A percentile compares a stretch with the other conserved stretches of the same genome.
phyloP scores from a whole-genome alignment of 1,140 invertebrate species.

The Gryllus bimaculatus region DNA sequence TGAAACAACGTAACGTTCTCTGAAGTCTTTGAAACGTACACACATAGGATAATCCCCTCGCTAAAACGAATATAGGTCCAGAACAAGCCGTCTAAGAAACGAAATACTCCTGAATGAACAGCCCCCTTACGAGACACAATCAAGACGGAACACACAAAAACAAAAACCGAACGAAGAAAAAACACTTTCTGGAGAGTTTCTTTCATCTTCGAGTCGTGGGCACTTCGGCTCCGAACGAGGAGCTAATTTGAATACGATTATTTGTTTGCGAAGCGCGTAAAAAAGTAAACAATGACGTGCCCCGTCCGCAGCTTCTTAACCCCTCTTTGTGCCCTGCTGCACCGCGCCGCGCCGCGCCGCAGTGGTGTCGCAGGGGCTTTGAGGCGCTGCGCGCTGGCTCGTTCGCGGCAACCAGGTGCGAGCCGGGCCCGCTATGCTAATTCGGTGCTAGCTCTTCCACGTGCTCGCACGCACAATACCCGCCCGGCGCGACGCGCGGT shows the following conservation, averaged over 20 bases:
- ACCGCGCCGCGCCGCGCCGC: no score
- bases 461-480: no score
- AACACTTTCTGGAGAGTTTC: neutral
- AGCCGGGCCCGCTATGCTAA: no score
- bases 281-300: neutral
- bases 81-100: neutral
- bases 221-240: neutral
- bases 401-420: no score
- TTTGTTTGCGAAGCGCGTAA: neutral
- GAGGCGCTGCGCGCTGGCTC: no score
- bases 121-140: no score
- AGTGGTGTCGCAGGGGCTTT: no score
- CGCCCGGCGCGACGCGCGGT: no score
- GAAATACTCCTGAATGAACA: neutral
- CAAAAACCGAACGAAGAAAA: neutral
- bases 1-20: no score
- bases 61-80: neutral
- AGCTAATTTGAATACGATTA: constrained; percentile 1
- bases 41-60: no score
- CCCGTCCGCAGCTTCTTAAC: neutral
- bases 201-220: neutral
- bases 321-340: neutral
- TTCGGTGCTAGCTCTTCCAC: no score
- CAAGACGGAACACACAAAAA: neutral
- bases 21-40: no score